Evolutionary conservation across 2,888 invertebrate species (phyloP).

Genomic region (Acrocyrtus sp.): DNA sequence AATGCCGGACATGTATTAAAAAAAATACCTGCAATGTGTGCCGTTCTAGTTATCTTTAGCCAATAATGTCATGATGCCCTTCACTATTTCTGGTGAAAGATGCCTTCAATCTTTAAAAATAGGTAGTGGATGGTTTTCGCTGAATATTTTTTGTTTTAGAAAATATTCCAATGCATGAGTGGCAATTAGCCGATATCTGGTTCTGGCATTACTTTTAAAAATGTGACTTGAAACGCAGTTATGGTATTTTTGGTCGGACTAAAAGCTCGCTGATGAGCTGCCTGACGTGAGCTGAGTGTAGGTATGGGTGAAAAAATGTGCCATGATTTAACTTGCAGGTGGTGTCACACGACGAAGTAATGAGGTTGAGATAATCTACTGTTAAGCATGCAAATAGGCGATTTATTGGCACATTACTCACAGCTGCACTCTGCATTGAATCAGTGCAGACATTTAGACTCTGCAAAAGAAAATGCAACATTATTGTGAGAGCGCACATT

Average conservation of each 20-base stretch:
- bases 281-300: slow-evolving; percentile 3
- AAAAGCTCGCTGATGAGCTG: too few relatives aligned
- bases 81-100: too few relatives aligned
- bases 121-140: too few relatives aligned
- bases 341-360: slow-evolving; percentile 27
- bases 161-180: too few relatives aligned
- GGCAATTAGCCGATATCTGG: background rate
- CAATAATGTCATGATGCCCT: too few relatives aligned
- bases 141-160: too few relatives aligned
- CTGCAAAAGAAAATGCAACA: background rate
- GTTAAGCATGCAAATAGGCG: slow-evolving; percentile 32
- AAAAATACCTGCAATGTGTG: too few relatives aligned
- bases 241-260: too few relatives aligned
- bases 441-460: background rate
- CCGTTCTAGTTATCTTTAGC: too few relatives aligned
- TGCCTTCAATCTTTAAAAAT: too few relatives aligned
- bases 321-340: slow-evolving; percentile 1
- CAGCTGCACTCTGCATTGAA: background rate
- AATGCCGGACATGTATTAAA: too few relatives aligned
- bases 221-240: too few relatives aligned
- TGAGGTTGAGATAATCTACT: slow-evolving; percentile 45
- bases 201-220: slow-evolving; percentile 1
- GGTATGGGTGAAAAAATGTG: slow-evolving; percentile 6
- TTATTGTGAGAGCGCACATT: background rate
- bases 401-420: background rate